Percentiles rank a stretch among this genome's conserved stretches.
Evolutionary conservation across 2,888 invertebrate genomes (phyloP).

Genomic region (Tipula confusa): DNA sequence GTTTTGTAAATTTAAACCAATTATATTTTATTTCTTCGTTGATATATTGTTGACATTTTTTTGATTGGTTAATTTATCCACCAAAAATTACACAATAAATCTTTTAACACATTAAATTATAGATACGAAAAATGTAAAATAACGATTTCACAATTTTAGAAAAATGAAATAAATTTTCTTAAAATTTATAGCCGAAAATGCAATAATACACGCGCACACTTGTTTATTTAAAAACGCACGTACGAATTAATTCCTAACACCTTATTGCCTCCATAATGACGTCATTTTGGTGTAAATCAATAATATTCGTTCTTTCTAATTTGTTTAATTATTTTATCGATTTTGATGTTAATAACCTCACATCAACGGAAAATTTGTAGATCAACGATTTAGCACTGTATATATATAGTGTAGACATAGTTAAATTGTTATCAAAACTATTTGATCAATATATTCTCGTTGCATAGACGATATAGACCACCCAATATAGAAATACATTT

Average conservation of each 20-base stretch:
- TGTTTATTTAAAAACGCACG: neutral
- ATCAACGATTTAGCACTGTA: neutral
- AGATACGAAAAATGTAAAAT: neutral
- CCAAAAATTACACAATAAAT: neutral
- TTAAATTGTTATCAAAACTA: neutral
- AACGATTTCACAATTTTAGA: neutral
- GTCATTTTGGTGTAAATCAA: neutral
- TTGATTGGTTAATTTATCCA: neutral
- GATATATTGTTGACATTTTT: neutral
- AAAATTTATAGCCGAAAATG: slow-evolving; percentile 9
- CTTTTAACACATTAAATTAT: neutral
- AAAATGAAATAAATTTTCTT: neutral
- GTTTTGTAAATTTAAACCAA: no score
- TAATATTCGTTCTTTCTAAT: neutral
- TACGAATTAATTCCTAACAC: neutral
- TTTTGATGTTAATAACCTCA: neutral
- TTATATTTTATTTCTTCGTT: neutral
- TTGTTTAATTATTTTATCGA: neutral
- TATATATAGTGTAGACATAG: neutral
- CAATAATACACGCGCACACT: neutral
- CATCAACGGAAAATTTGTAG: neutral
- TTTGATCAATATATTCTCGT: neutral
- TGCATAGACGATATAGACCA: neutral
- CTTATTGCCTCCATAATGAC: neutral
- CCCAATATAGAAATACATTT: no score